Evolutionary conservation across 2,888 invertebrate genomes (phyloP).

Genomic region (Automeris io): DNA sequence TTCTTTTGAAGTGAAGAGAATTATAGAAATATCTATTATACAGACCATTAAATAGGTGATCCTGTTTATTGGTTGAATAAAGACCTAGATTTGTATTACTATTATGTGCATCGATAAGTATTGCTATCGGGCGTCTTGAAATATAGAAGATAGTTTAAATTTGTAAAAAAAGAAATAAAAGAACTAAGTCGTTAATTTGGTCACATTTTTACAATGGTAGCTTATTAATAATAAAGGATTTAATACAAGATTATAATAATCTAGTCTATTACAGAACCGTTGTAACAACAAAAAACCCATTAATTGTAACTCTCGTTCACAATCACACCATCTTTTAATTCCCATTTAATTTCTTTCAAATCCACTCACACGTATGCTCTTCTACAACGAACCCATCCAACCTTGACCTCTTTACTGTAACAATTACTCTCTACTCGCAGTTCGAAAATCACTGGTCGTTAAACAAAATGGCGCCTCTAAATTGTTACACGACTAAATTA

Average conservation of each 20-base stretch:
- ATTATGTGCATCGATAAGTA: too few species aligned
- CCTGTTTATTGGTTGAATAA: too few species aligned
- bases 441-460: conserved; percentile 23
- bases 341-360: conserved; percentile 29
- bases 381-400: conserved; percentile 21
- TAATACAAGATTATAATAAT: conserved; percentile 15
- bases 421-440: conserved; percentile 16
- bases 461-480: conserved; percentile 5
- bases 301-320: conserved; percentile 31
- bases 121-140: too few species aligned
- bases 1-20: too few species aligned
- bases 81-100: too few species aligned
- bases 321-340: conserved; percentile 27
- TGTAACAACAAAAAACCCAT: conserved; percentile 20
- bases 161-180: too few species aligned
- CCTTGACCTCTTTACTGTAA: conserved; percentile 22
- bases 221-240: too few species aligned
- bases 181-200: too few species aligned
- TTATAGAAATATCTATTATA: too few species aligned
- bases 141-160: too few species aligned
- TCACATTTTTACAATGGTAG: too few species aligned
- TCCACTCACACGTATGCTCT: conserved; percentile 49
- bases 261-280: conserved; percentile 6
- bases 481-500: conserved; percentile 17
- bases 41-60: too few species aligned